Evolutionary conservation across 2,113 vertebrate genomes (phyloP), one percentile per base, ranked within the genome.

Genomic region (Psilopsiagon aymara): DNA sequence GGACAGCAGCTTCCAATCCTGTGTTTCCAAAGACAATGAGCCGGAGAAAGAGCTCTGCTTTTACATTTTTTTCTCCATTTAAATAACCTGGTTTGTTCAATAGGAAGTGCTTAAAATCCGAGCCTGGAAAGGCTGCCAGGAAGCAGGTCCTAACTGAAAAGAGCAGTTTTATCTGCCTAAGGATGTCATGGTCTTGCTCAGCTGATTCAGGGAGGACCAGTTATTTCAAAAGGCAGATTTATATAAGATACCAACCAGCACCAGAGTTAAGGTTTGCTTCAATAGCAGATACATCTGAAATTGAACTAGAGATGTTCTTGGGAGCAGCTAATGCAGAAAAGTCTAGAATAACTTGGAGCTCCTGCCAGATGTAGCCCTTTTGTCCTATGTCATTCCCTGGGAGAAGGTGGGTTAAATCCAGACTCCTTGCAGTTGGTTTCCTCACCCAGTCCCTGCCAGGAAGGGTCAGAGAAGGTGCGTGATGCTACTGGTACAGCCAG

Each of bases 21-120:
- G 70, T 70, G 41, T 91, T 97, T 94, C 83, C 83, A 94, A 87
- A 96, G 93, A 92, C 96, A 97, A 90, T 93, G 70, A 68, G 81
- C 76, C 83, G 52, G 31, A 86, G 66, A 91, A 57, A 69, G 27
- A 63, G 74, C 91, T 92, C 86, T 89, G 77, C 88, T 84, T 90
- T 91, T 79, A 80, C 76, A 9, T 62, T 62, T 68, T 51, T n/a
- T 17, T 5, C 4, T 7, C 51, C 44, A 52, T 84, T 95, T 88
- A 94, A 97, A 96, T 95, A 89, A 87, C 81, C 86, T 47, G 62
- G 24, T 91, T 85, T 93, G 76, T 89, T 96, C 87, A 73, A 44
- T 87, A 70, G 47, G 39, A 84, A 80, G n/a, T 67, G 55, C 70
- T 97, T 86, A 90, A 96, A 97, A 80, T 70, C 37, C 28, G 59